These are phyloP conservation scores for Gordius sp. DNA, from an alignment of 2,888 invertebrate species.

Conservation along the genomic window DNA sequence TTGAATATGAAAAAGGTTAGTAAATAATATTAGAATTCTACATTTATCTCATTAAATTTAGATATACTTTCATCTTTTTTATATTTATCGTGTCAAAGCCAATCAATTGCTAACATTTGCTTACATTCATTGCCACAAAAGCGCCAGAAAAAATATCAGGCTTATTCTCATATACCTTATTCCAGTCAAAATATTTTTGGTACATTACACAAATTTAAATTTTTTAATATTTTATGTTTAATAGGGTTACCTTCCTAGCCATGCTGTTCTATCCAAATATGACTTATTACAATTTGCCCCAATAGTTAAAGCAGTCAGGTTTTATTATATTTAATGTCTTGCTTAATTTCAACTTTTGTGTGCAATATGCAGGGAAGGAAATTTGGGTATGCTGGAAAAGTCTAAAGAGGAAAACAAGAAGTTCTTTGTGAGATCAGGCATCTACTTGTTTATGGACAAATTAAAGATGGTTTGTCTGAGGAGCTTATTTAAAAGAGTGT, in stretches of 20 bases:
- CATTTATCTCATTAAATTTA: neutral
- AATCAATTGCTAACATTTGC: conserved; percentile 73
- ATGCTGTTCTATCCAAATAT: conserved; percentile 52
- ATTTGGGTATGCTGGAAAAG: conserved; percentile 51
- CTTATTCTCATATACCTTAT: conserved; percentile 74
- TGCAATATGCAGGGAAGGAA: conserved; percentile 39
- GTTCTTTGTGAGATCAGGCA: conserved; percentile 83
- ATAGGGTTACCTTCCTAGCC: conserved; percentile 70
- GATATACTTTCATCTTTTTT: neutral
- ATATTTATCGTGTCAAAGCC: conserved; percentile 32
- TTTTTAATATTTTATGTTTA: conserved; percentile 20
- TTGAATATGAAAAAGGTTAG: conserved; percentile 7
- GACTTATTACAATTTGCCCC: conserved; percentile 67
- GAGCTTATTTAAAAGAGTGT: conserved; percentile 76
- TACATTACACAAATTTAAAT: conserved; percentile 22
- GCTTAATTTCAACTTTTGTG: conserved; percentile 11
- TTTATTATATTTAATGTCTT: conserved; percentile 18
- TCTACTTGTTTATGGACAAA: conserved; percentile 83
- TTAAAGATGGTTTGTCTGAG: conserved; percentile 74
- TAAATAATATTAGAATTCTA: neutral
- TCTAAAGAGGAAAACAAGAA: conserved; percentile 58
- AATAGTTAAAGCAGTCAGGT: conserved; percentile 54
- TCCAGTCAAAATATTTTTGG: conserved; percentile 77
- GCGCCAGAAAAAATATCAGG: conserved; percentile 56
- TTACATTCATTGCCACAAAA: conserved; percentile 61